phyloP scores from a whole-genome alignment of 1,140 invertebrate genomes.

The Myzus persicae region DNA sequence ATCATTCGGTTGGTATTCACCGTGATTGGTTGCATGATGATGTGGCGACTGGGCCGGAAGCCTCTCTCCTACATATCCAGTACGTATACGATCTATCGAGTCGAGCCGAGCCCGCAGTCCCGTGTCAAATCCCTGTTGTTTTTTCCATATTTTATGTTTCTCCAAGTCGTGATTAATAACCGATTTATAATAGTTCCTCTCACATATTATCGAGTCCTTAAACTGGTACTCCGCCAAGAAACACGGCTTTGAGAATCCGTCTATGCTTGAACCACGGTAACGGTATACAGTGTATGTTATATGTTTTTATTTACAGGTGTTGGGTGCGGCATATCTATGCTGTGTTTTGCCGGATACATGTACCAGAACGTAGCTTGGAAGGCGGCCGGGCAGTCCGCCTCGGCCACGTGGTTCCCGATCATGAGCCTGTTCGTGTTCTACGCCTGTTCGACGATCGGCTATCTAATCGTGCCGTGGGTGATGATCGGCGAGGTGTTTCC shows the following conservation, averaged over 20 bases:
- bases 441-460: constrained; percentile 73
- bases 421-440: constrained; percentile 72
- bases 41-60: constrained; percentile 72
- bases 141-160: not conserved
- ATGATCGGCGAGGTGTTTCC: constrained; percentile 79
- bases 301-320: constrained; percentile 65
- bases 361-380: constrained; percentile 66
- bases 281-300: not conserved
- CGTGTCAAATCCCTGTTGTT: not conserved
- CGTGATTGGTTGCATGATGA: constrained; percentile 71
- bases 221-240: not conserved
- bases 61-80: constrained; percentile 74
- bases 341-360: constrained; percentile 70
- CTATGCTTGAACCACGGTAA: not conserved
- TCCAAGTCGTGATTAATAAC: not conserved
- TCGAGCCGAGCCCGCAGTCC: not conserved
- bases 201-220: not conserved
- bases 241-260: not conserved
- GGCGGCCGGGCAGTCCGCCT: constrained; percentile 62
- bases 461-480: constrained; percentile 76
- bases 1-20: constrained; percentile 71
- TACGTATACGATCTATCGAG: constrained; percentile 62
- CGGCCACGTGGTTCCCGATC: constrained; percentile 72
- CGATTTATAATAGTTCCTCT: not conserved
- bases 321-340: constrained; percentile 73